Evolutionary conservation across 2,888 invertebrate genomes (phyloP).

Genomic region (Netelia inedita): DNA sequence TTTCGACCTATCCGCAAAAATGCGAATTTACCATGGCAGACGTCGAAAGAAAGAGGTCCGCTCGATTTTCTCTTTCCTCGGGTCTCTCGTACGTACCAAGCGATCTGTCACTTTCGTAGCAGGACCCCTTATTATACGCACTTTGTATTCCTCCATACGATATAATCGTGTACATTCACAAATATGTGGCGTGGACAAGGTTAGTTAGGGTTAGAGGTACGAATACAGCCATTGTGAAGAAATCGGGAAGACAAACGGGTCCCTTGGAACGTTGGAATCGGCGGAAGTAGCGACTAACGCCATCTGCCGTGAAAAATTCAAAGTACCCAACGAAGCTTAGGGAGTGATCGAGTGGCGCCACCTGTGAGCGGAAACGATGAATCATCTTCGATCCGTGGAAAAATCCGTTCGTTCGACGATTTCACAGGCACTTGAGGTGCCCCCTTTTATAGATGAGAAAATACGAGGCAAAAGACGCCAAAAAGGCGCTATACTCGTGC

Average conservation of each 20-base stretch:
- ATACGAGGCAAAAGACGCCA: too few relatives aligned
- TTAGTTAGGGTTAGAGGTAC: neutral
- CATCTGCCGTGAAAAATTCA: neutral
- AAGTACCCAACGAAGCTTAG: slow-evolving; percentile 5
- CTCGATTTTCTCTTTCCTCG: slow-evolving; percentile 52
- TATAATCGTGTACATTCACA: neutral
- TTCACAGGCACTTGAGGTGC: too few relatives aligned
- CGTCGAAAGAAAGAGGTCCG: neutral
- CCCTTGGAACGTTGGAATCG: neutral
- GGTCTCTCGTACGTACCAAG: slow-evolving; percentile 60
- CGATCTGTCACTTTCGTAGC: slow-evolving; percentile 73
- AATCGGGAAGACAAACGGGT: neutral
- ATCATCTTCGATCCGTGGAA: slow-evolving; percentile 38
- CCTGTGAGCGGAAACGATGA: slow-evolving; percentile 38
- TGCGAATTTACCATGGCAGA: slow-evolving; percentile 36
- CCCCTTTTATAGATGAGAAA: too few relatives aligned
- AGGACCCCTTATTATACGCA: slow-evolving; percentile 57
- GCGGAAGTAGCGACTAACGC: slow-evolving; percentile 1
- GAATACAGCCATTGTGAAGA: neutral
- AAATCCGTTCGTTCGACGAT: neutral
- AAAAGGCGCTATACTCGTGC: too few relatives aligned
- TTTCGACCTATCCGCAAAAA: slow-evolving; percentile 42
- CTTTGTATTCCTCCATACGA: slow-evolving; percentile 11
- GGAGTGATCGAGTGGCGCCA: slow-evolving; percentile 30
- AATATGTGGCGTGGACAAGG: neutral